phyloP scores from a whole-genome alignment of 2,888 invertebrate species.

The Ectropis crepuscularia region DNA sequence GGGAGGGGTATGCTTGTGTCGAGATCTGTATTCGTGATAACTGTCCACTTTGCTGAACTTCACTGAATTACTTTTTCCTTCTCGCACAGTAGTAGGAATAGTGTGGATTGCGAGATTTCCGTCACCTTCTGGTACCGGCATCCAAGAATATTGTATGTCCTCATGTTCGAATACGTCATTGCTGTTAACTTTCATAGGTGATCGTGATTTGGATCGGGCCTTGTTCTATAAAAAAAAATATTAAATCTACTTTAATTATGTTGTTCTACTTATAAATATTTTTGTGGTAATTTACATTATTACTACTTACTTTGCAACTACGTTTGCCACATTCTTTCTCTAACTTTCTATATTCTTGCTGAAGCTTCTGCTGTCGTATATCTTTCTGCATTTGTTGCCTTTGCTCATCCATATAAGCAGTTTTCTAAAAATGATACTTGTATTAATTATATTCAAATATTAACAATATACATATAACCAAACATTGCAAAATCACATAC shows the following conservation, averaged over 20 bases:
- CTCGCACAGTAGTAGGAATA: constrained; percentile 62
- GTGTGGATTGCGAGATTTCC: constrained; percentile 69
- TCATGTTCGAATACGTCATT: constrained; percentile 48
- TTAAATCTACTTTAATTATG: constrained; percentile 9
- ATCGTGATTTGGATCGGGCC: constrained; percentile 49
- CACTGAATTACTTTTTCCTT: constrained; percentile 64
- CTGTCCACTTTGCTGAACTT: constrained; percentile 73
- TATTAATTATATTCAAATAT: neutral
- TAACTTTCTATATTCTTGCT: constrained; percentile 70
- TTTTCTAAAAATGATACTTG: constrained; percentile 58
- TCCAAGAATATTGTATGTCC: constrained; percentile 76
- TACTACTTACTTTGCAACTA: constrained; percentile 52
- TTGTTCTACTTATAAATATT: neutral
- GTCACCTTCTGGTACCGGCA: constrained; percentile 78
- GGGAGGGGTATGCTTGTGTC: constrained; percentile 78
- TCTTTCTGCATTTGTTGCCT: constrained; percentile 63
- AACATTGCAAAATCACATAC: constrained; percentile 53
- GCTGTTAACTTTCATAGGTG: constrained; percentile 48
- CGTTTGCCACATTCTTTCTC: constrained; percentile 66
- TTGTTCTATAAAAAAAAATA: constrained; percentile 49
- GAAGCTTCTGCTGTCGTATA: constrained; percentile 65
- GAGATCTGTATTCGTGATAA: constrained; percentile 77
- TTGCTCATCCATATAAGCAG: constrained; percentile 66
- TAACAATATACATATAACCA: neutral
- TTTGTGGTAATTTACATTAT: neutral